Base-by-base conservation (phyloP, 2,888 invertebrate genomes). In the Achlya flavicornis region DNA sequence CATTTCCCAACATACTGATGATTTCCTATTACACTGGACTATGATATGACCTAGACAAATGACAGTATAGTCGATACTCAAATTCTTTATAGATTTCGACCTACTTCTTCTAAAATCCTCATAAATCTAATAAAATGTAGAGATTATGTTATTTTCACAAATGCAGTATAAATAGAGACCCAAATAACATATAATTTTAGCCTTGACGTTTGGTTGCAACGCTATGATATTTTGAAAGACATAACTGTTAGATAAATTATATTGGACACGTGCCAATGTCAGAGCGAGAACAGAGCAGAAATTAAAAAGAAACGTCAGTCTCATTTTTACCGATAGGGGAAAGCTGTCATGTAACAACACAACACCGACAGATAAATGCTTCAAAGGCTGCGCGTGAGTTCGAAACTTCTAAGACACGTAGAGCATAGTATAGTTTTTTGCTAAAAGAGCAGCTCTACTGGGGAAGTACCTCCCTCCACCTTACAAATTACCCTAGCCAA, bases 211-310 rank as follows among this genome's bases (percentile, higher is more conserved):
- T 70, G 79, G 68, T 71, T 69, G 75, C 72, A 88, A 87, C 86
- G 87, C 76, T 80, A 79, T 72, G 80, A 85, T 85, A 84, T 87
- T 86, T 83, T 85, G 83, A 87, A 89, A 88, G 83, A 86, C 80
- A 81, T 86, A 85, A 86, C 86, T 76, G 83, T 81, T 81, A 75
- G 83, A 90, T 87, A 88, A 88, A 90, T 89, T 86, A 85, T 80
- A 77, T 84, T 91, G 91, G 90, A 85, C 63, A 58, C 32, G 57
- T 67, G 89, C 91, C 91, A 91, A 83, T 73, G 77, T 71, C 77
- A 78, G 75, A 69, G 71, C 41, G 71, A 71, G 71, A 75, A 61
- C 60, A 65, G 60, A 68, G 33, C 41, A n/a, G 61, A 65, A 68
- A n/a, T n/a, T n/a, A n/a, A 70, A 63, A 66, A 71, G 74, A 76